phyloP scores from a whole-genome alignment of 2,797 vertebrate genomes.

The Zonotrichia albicollis region DNA sequence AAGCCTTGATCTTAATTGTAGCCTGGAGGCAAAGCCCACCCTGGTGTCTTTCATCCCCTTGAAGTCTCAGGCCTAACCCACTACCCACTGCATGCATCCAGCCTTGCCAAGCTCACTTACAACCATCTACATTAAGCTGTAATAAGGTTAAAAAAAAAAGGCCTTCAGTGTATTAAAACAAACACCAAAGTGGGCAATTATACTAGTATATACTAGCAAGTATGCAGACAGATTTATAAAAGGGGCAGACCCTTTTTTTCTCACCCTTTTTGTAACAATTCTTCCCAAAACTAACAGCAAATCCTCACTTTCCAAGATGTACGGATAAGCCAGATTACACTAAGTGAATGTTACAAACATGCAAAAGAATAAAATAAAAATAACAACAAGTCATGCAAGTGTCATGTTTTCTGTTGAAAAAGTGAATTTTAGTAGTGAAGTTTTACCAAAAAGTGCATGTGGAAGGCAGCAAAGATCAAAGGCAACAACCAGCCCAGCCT shows the following conservation, averaged over 20 bases:
- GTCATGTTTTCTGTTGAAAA: background rate
- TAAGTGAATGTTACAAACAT: background rate
- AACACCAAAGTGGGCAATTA: constrained; percentile 19
- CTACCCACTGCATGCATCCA: constrained; percentile 36
- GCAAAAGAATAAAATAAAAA: background rate
- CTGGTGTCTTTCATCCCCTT: constrained; percentile 55
- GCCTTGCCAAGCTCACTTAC: constrained; percentile 18
- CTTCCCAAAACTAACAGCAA: background rate
- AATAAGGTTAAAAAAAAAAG: background rate
- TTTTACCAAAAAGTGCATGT: background rate
- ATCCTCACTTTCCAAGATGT: background rate
- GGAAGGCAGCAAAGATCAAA: background rate
- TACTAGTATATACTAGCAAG: background rate
- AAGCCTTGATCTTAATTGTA: constrained; percentile 62
- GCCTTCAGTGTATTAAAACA: background rate
- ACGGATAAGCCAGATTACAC: background rate
- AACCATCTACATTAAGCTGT: background rate
- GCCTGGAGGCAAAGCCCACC: constrained; percentile 62
- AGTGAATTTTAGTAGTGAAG: background rate
- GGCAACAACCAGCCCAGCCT: background rate
- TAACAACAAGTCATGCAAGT: background rate
- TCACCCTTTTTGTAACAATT: background rate
- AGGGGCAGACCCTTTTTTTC: background rate
- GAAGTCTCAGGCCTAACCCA: constrained; percentile 25
- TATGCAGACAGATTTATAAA: background rate